phyloP scores from a whole-genome alignment of 2,888 invertebrate species.

The Exocentrus adspersus region DNA sequence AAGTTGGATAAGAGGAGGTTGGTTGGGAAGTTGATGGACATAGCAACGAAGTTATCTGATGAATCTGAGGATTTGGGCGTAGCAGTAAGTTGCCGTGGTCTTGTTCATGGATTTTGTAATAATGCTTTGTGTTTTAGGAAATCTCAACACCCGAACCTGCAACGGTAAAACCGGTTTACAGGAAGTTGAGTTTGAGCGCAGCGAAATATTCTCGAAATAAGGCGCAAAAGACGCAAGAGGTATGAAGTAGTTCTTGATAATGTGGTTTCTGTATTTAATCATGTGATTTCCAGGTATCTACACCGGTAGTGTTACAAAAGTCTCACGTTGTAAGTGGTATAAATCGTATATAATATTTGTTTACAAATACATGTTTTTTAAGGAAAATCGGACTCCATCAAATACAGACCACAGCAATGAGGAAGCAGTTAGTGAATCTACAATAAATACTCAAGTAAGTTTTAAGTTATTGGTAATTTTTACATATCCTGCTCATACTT shows the following conservation, averaged over 20 bases:
- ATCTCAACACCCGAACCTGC: constrained; percentile 27
- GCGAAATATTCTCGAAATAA: constrained; percentile 33
- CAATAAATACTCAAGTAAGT: constrained; percentile 33
- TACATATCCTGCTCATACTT: background rate
- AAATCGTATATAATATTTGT: too few species aligned
- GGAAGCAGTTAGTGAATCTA: background rate
- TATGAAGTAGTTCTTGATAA: too few species aligned
- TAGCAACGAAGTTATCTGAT: constrained; percentile 50
- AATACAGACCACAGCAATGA: background rate
- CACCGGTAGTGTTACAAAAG: background rate
- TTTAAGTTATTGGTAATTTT: background rate
- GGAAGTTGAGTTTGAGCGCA: constrained; percentile 35
- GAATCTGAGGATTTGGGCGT: constrained; percentile 42
- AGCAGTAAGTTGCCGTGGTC: constrained; percentile 29
- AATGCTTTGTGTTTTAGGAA: constrained; percentile 31
- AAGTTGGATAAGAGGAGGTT: constrained; percentile 80
- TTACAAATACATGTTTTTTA: constrained; percentile 12
- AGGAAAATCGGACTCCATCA: constrained; percentile 28
- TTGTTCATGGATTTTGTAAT: background rate
- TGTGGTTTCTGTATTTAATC: too few species aligned
- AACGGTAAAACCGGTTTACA: constrained; percentile 34
- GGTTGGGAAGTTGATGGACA: constrained; percentile 75
- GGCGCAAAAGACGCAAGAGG: constrained; percentile 26
- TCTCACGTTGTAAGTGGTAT: too few species aligned
- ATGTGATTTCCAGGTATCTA: constrained; percentile 1